Evolutionary conservation across 2,888 invertebrate genomes (phyloP).

Genomic region (Watsonalla cultraria): DNA sequence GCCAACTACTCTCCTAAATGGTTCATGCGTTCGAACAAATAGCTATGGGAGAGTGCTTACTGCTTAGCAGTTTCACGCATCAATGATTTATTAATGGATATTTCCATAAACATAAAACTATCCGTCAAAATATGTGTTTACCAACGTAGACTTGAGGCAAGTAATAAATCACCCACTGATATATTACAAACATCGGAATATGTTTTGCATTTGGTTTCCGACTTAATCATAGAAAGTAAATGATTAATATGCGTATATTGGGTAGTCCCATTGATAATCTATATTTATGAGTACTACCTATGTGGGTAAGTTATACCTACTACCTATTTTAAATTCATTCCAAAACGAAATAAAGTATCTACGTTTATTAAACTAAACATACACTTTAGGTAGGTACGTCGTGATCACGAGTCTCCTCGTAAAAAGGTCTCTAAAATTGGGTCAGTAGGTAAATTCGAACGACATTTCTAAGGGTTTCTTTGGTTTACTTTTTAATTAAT

Average conservation of each 20-base stretch:
- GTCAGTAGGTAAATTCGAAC: background rate
- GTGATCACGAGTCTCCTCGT: background rate
- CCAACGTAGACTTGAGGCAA: background rate
- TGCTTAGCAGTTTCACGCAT: conserved; percentile 11
- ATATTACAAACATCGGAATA: background rate
- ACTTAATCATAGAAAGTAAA: no score
- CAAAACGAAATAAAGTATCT: background rate
- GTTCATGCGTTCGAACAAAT: conserved; percentile 12
- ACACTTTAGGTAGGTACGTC: background rate
- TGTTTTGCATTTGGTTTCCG: background rate
- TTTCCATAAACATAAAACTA: background rate
- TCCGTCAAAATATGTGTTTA: background rate
- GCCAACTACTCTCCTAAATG: conserved; percentile 18
- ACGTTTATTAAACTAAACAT: background rate
- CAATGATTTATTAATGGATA: conserved; percentile 17
- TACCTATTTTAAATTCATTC: background rate
- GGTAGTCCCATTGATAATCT: no score
- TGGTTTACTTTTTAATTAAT: no score
- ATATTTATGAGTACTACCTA: no score
- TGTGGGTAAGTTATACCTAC: no score
- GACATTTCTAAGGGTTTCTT: background rate
- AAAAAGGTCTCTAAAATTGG: background rate
- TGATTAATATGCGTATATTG: no score
- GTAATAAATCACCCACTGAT: background rate
- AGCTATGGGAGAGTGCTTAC: conserved; percentile 11